A percentile compares a stretch with the other conserved stretches of the same genome.
Evolutionary conservation across 2,797 vertebrate species (phyloP).

Genomic region (Cyclopterus lumpus): DNA sequence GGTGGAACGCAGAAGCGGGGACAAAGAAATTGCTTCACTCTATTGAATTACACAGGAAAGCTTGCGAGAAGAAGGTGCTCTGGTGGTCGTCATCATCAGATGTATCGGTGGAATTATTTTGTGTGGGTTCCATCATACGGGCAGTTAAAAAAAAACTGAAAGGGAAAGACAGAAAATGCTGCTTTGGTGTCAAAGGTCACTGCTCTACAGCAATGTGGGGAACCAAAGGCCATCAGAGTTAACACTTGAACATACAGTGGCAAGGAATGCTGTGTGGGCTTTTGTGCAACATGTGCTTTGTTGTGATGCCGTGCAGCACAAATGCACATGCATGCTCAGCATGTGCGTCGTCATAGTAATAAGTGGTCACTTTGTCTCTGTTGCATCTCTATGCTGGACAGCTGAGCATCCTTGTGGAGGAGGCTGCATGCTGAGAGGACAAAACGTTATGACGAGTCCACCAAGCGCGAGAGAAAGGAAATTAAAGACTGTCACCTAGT

Average conservation of each 20-base stretch:
- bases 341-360: conserved; percentile 4
- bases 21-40: too few species aligned
- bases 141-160: conserved; percentile 13
- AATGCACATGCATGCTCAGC: not conserved
- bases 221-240: conserved; percentile 20
- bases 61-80: too few species aligned
- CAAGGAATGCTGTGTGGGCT: conserved; percentile 35
- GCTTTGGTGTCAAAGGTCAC: conserved; percentile 31
- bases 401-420: not conserved
- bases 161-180: conserved; percentile 15
- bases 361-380: not conserved
- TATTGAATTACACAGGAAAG: too few species aligned
- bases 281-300: conserved; percentile 3
- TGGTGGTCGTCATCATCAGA: not conserved
- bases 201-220: conserved; percentile 32
- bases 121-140: not conserved
- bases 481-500: conserved; percentile 75
- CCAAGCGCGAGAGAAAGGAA: conserved; percentile 19
- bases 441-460: not conserved
- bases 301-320: not conserved
- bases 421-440: conserved; percentile 19
- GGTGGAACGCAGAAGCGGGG: not conserved
- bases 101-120: not conserved
- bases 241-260: conserved; percentile 4
- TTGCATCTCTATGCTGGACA: not conserved